Evolutionary conservation across 2,888 invertebrate genomes (phyloP).

Genomic region (Cistogaster globosa): DNA sequence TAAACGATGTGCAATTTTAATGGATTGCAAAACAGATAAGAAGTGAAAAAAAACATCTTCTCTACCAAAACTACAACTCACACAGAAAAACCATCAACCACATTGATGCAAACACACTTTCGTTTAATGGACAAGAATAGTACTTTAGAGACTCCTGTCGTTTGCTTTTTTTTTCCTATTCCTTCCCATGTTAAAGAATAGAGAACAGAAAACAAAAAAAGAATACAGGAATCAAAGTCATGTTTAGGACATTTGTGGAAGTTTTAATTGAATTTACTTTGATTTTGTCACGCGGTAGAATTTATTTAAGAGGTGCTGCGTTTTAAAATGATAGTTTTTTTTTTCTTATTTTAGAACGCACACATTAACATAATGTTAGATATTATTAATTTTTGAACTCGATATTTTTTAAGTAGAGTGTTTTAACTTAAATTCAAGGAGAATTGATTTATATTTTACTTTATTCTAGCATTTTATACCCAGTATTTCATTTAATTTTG

Average conservation of each 20-base stretch:
- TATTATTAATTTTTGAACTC: slow-evolving; percentile 26
- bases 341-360: slow-evolving; percentile 18
- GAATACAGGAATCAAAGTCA: slow-evolving; percentile 65
- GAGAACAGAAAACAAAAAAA: background rate
- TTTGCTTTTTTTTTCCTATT: slow-evolving; percentile 14
- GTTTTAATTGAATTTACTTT: slow-evolving; percentile 72
- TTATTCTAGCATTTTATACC: too few species aligned
- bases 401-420: slow-evolving; percentile 23
- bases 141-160: slow-evolving; percentile 37
- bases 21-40: slow-evolving; percentile 83
- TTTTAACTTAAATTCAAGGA: background rate
- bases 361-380: slow-evolving; percentile 55
- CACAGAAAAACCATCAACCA: slow-evolving; percentile 17
- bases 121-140: slow-evolving; percentile 42
- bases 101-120: slow-evolving; percentile 12
- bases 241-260: slow-evolving; percentile 69
- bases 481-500: too few species aligned
- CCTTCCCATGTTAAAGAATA: background rate
- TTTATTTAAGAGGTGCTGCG: slow-evolving; percentile 32
- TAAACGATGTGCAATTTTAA: slow-evolving; percentile 83
- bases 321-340: background rate
- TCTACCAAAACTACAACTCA: slow-evolving; percentile 51
- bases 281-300: slow-evolving; percentile 69
- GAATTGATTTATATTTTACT: too few species aligned
- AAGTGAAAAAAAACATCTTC: slow-evolving; percentile 68